Percentiles rank a stretch among this genome's conserved stretches.
These are phyloP conservation scores for Eupithecia subfuscata DNA, from an alignment of 2,888 invertebrate species.

Conservation along the genomic window DNA sequence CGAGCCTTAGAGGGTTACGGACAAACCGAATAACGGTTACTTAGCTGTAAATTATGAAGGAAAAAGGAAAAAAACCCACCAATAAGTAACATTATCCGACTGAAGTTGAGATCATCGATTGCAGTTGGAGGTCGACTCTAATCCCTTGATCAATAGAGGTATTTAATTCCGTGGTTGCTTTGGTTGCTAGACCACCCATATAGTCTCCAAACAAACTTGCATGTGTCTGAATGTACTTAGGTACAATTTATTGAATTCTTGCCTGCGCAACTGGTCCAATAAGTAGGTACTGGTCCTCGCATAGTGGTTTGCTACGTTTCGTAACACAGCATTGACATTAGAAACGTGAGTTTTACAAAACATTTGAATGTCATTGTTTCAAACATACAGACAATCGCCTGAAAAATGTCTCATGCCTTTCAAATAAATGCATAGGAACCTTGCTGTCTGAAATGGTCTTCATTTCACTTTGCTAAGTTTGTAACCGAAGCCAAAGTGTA, in stretches of 20 bases:
- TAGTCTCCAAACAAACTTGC: not conserved
- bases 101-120: not conserved
- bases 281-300: conserved; percentile 12
- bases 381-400: conserved; percentile 6
- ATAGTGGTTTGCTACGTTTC: conserved; percentile 26
- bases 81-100: too few relatives aligned
- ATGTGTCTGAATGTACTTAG: not conserved
- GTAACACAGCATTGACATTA: conserved; percentile 52
- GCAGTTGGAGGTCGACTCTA: not conserved
- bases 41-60: too few relatives aligned
- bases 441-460: not conserved
- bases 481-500: not conserved
- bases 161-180: not conserved
- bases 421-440: not conserved
- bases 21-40: too few relatives aligned
- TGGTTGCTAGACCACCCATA: not conserved
- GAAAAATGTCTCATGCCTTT: conserved; percentile 18
- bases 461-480: not conserved
- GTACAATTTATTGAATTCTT: not conserved
- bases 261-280: conserved; percentile 12
- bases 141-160: not conserved
- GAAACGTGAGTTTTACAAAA: conserved; percentile 44
- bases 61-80: too few relatives aligned
- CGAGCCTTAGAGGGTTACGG: too few relatives aligned
- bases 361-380: conserved; percentile 34